A percentile compares a stretch with the other conserved stretches of the same genome.
These are phyloP conservation scores for Bombus pascuorum DNA, from an alignment of 1,140 invertebrate genomes.

Conservation along the genomic window DNA sequence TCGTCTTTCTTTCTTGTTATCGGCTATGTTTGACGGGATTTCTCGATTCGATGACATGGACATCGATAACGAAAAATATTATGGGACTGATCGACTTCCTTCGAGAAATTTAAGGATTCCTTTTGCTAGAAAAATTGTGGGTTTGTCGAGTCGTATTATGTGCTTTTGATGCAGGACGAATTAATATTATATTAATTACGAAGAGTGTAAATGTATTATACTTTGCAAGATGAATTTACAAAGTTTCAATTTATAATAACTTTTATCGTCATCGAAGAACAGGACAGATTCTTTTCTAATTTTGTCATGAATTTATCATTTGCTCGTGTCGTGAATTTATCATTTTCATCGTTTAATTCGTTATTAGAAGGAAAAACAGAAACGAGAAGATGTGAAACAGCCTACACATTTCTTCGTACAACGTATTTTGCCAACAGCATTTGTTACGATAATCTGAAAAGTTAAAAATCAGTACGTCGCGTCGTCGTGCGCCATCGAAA, in stretches of 20 bases:
- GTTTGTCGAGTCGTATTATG: background rate
- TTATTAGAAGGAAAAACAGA: background rate
- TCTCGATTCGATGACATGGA: background rate
- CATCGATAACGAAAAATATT: background rate
- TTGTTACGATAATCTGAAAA: background rate
- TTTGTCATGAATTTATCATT: too few relatives aligned
- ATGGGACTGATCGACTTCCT: background rate
- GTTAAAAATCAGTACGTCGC: background rate
- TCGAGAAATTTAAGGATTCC: background rate
- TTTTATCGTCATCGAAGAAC: too few relatives aligned
- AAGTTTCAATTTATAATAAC: background rate
- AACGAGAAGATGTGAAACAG: background rate
- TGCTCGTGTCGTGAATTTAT: too few relatives aligned
- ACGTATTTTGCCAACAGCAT: background rate
- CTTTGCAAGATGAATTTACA: background rate
- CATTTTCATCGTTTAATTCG: too few relatives aligned
- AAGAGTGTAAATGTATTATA: background rate
- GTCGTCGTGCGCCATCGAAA: background rate
- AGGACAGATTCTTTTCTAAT: too few relatives aligned
- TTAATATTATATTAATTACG: background rate
- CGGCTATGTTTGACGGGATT: background rate
- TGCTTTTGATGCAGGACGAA: background rate
- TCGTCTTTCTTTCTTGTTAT: slow-evolving; percentile 7
- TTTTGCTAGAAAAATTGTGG: too few relatives aligned
- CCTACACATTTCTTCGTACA: background rate